Percentiles rank a stretch among this genome's conserved stretches.
phyloP scores from a whole-genome alignment of 2,113 vertebrate genomes.

The Morone chrysops region DNA sequence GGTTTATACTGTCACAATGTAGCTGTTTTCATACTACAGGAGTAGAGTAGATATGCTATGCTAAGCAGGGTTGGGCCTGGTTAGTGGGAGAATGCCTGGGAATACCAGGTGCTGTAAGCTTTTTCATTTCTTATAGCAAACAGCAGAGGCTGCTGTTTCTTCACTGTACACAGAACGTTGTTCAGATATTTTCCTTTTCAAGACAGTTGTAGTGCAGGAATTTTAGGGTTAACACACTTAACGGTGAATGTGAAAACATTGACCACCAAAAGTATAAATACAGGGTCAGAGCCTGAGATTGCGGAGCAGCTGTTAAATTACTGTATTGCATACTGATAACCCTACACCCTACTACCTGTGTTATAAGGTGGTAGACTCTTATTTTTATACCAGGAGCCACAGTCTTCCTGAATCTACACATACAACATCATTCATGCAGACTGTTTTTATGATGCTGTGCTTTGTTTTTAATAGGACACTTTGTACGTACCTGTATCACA shows the following conservation, averaged over 20 bases:
- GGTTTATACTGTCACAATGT: neutral
- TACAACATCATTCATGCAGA: conserved; percentile 13
- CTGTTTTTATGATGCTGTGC: neutral
- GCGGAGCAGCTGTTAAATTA: conserved; percentile 2
- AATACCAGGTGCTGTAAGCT: too few species aligned
- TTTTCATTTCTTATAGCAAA: too few species aligned
- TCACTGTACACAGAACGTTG: too few species aligned
- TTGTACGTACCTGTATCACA: neutral
- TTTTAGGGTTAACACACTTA: neutral
- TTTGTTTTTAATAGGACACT: conserved; percentile 5
- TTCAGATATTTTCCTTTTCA: too few species aligned
- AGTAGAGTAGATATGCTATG: neutral
- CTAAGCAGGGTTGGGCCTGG: too few species aligned
- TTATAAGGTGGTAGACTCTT: neutral
- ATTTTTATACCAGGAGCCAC: conserved; percentile 4
- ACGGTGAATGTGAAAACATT: neutral
- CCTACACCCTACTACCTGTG: neutral
- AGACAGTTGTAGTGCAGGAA: neutral
- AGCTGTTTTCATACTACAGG: neutral
- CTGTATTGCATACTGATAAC: conserved; percentile 1
- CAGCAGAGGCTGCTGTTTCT: too few species aligned
- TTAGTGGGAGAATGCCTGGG: too few species aligned
- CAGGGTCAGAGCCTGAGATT: conserved; percentile 24
- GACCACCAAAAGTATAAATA: conserved; percentile 25
- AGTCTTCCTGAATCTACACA: conserved; percentile 19